Base-by-base conservation (phyloP, 37 sponge, comb jelly and placozoan genomes). In the Oopsacas minuta region DNA sequence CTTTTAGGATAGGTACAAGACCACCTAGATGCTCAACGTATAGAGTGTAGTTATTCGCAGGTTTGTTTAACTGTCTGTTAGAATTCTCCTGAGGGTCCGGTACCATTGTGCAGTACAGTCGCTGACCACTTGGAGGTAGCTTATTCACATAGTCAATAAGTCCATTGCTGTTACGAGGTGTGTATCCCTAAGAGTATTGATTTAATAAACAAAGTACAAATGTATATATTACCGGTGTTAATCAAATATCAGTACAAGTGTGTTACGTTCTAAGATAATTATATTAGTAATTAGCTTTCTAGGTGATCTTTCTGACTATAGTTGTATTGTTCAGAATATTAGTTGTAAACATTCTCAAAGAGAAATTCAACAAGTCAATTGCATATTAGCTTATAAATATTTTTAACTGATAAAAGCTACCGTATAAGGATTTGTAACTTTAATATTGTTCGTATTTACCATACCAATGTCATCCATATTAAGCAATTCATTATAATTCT, bases 1-100 rank as follows among this genome's bases (percentile, higher is more conserved):
- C 95, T 37, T 88, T 90, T 38, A 94, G 84, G 37, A 94, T 85
- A 23, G 95, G 95, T 3, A 89, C 52, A 36, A 94, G 90, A 0
- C 90, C 88, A 36, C 95, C 95, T 23, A 94, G 75, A 83, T 94
- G 92, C 38, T 94, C 95, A 34, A 94, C 92, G 82, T 92, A 94
- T 38, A 94, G 90, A 0, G 95, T 94, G 90, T 91, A 94, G 0
- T 87, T 88, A 52, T 85, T 82, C 0, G 90, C 90, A 39, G 91
- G 94, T 38, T 89, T 87, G 39, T 52, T 38, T 23, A 82, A 52
- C 8, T 82, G 86, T 36, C 84, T 82, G 83, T 23, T 38, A 0
- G 83, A 53, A 12, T 25, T 61, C 17, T 61, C 75, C 28, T 61
- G 39, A 38, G 37, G 38, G 52, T 86, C 88, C 37, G 92, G 92